Evolutionary conservation across 2,113 vertebrate genomes (phyloP).

Genomic region (Oxyruncus cristatus): DNA sequence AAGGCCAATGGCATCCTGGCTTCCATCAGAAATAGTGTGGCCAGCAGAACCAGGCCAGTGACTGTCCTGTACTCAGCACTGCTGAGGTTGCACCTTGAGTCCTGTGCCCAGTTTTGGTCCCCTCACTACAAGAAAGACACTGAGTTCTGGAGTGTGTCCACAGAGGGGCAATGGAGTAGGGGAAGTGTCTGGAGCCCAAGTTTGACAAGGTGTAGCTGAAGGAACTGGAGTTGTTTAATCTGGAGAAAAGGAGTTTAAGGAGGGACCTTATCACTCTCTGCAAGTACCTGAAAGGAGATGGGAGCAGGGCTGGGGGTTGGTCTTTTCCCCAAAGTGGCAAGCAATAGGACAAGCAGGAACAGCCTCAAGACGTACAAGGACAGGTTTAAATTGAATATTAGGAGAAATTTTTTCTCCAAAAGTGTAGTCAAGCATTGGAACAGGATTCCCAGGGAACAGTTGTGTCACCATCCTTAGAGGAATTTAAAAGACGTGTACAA

Average conservation of each 20-base stretch:
- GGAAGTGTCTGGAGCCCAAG: neutral
- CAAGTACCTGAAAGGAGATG: neutral
- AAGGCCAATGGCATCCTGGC: no score
- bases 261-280: no score
- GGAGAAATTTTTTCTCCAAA: neutral
- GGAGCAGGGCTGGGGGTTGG: accelerated
- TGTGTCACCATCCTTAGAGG: neutral
- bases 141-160: accelerated
- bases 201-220: neutral
- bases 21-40: no score
- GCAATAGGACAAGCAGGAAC: neutral
- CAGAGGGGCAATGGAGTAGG: neutral
- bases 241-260: neutral
- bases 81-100: neutral
- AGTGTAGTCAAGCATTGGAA: neutral
- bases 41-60: neutral
- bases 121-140: neutral
- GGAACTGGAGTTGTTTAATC: neutral
- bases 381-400: neutral
- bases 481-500: neutral
- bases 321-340: neutral
- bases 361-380: neutral
- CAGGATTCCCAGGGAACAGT: neutral
- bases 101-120: no score
- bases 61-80: neutral